These are phyloP conservation scores for Trissolcus brochymenae DNA, from an alignment of 2,888 invertebrate genomes.

Conservation along the genomic window DNA sequence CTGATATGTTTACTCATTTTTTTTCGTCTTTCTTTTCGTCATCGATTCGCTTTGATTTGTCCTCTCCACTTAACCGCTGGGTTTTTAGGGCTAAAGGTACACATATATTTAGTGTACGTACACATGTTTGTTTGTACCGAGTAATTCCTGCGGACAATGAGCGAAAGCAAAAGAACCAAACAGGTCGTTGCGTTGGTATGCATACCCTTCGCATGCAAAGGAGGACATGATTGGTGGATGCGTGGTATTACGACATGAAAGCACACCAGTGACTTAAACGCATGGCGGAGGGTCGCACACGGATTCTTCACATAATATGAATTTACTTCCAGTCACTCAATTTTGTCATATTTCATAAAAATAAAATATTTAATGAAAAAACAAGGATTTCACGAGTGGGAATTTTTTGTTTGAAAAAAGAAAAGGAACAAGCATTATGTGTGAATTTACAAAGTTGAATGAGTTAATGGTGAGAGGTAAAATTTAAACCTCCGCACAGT, in stretches of 20 bases:
- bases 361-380: too few species aligned
- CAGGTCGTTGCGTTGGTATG: conserved; percentile 31
- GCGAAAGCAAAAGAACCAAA: conserved; percentile 24
- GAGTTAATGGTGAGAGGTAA: too few species aligned
- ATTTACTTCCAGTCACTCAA: conserved; percentile 41
- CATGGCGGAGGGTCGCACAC: conserved; percentile 44
- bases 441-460: too few species aligned
- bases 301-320: conserved; percentile 39
- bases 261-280: conserved; percentile 53
- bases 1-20: not conserved
- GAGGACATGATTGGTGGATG: conserved; percentile 54
- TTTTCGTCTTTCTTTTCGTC: not conserved
- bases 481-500: too few species aligned
- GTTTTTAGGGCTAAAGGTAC: conserved; percentile 11
- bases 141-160: conserved; percentile 37
- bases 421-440: not conserved
- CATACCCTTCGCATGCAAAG: conserved; percentile 45
- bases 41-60: conserved; percentile 1
- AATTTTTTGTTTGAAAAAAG: too few species aligned
- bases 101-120: conserved; percentile 39
- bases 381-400: too few species aligned
- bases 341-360: conserved; percentile 4
- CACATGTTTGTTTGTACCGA: conserved; percentile 48
- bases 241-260: conserved; percentile 49
- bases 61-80: not conserved